These are phyloP conservation scores for Pheosia gnoma DNA, from an alignment of 2,888 invertebrate genomes.

Conservation along the genomic window DNA sequence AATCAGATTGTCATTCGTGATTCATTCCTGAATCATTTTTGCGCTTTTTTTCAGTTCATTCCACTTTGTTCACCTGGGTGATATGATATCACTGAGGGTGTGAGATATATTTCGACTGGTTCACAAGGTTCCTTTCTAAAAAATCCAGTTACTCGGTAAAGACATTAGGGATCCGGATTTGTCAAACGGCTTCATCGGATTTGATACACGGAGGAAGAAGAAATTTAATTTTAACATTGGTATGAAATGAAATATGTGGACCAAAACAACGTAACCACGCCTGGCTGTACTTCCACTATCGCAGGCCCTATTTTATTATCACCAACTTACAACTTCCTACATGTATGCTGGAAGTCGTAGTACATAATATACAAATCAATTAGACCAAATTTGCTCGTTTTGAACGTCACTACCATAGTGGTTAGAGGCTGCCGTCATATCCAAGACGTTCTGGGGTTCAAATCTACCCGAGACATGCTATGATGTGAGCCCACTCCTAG, in stretches of 20 bases:
- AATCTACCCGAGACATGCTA: no score
- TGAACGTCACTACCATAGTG: no score
- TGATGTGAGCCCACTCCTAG: no score
- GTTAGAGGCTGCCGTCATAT: no score
- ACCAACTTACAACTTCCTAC: no score
- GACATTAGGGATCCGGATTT: background rate
- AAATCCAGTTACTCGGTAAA: background rate
- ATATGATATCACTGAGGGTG: constrained; percentile 10
- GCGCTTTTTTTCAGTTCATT: constrained; percentile 17
- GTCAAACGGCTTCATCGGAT: background rate
- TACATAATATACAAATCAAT: no score
- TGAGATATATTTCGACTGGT: constrained; percentile 6
- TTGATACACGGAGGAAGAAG: background rate
- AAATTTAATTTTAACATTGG: no score
- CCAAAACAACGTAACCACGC: background rate
- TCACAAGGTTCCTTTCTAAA: background rate
- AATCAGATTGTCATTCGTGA: constrained; percentile 29
- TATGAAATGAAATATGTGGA: background rate
- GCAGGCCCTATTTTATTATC: no score
- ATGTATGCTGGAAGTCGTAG: no score
- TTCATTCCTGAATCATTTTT: constrained; percentile 18
- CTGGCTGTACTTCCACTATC: background rate
- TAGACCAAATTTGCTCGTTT: no score
- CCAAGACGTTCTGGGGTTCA: no score
- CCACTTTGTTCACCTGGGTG: no score